Evolutionary conservation across 2,888 invertebrate genomes (phyloP).

Genomic region (Apamea crenata): DNA sequence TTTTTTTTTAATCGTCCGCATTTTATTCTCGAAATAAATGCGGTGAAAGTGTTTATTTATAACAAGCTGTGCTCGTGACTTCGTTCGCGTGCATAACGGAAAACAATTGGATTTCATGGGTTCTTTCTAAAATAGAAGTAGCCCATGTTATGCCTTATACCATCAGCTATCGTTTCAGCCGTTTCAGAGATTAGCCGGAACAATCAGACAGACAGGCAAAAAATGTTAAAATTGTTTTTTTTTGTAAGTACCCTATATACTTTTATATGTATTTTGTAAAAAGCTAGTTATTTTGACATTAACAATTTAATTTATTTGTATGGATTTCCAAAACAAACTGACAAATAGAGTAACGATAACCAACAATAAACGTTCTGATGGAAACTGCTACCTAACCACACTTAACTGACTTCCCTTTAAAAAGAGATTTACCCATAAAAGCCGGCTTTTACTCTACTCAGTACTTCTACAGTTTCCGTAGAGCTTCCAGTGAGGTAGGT

Average conservation of each 20-base stretch:
- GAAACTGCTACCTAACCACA: neutral
- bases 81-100: too few relatives aligned
- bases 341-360: neutral
- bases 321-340: neutral
- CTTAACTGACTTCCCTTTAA: constrained; percentile 7
- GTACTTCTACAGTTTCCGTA: neutral
- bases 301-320: too few relatives aligned
- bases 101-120: too few relatives aligned
- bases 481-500: neutral
- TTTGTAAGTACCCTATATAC: too few relatives aligned
- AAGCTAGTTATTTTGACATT: too few relatives aligned
- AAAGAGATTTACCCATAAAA: constrained; percentile 7
- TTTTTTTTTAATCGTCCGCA: constrained; percentile 8
- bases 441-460: neutral
- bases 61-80: too few relatives aligned
- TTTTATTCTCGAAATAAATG: constrained; percentile 2
- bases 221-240: too few relatives aligned
- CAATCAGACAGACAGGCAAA: too few relatives aligned
- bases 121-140: too few relatives aligned
- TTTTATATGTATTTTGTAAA: neutral
- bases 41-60: constrained; percentile 7
- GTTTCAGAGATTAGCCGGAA: too few relatives aligned
- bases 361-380: neutral
- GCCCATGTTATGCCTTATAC: too few relatives aligned
- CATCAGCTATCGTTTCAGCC: too few relatives aligned